phyloP scores from a whole-genome alignment of 2,888 invertebrate genomes.

The Amblyjoppa fuscipennis region DNA sequence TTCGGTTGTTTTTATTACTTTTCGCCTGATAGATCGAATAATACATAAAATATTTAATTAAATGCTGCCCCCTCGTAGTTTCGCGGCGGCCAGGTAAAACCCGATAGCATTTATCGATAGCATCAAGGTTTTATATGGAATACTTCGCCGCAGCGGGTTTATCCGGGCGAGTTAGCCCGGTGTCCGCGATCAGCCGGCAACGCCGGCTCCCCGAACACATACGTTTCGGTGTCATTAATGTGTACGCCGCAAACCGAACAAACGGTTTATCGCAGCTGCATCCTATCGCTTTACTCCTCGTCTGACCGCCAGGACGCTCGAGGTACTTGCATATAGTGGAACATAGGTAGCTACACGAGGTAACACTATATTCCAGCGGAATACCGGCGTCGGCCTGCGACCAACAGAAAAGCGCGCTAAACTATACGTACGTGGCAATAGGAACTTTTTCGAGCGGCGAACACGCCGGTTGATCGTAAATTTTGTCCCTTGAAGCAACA shows the following conservation, averaged over 20 bases:
- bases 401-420: conserved; percentile 45
- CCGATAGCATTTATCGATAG: conserved; percentile 66
- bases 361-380: conserved; percentile 42
- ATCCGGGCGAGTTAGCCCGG: conserved; percentile 56
- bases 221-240: conserved; percentile 62
- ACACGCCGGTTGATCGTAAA: conserved; percentile 72
- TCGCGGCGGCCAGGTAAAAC: conserved; percentile 62
- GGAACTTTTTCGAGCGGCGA: conserved; percentile 71
- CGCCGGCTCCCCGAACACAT: conserved; percentile 11
- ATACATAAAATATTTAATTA: conserved; percentile 61
- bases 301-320: conserved; percentile 56
- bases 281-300: conserved; percentile 69
- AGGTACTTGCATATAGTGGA: conserved; percentile 28
- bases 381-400: conserved; percentile 46
- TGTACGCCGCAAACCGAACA: conserved; percentile 70
- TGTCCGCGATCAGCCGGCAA: conserved; percentile 32
- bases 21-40: conserved; percentile 60
- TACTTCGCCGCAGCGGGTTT: conserved; percentile 63
- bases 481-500: conserved; percentile 68
- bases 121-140: conserved; percentile 68
- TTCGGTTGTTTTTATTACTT: conserved; percentile 9
- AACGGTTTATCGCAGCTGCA: conserved; percentile 74
- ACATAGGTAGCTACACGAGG: conserved; percentile 28
- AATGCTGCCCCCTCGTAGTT: conserved; percentile 59
- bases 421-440: conserved; percentile 65